Percentiles rank a stretch among this genome's conserved stretches.
These are phyloP conservation scores for Aphelocoma californica DNA, from an alignment of 2,797 vertebrate genomes.

Conservation along the genomic window DNA sequence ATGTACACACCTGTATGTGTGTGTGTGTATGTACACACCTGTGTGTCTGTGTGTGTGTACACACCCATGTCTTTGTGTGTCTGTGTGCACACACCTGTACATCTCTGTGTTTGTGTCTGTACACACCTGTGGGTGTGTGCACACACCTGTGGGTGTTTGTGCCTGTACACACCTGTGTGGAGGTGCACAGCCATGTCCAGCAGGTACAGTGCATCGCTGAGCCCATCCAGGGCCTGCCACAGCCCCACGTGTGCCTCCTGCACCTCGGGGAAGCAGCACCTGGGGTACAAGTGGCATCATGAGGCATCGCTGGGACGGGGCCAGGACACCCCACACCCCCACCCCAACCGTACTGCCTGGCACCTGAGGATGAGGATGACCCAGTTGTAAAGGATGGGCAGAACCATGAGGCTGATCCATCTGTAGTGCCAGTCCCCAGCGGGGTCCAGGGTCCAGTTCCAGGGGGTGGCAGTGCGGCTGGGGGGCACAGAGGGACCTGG, in stretches of 20 bases:
- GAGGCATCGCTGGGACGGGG: accelerated
- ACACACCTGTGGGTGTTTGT: background rate
- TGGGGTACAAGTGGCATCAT: background rate
- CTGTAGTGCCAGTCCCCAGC: slow-evolving; percentile 84
- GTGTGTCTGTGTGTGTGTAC: too few species aligned
- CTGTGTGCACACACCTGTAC: too few species aligned
- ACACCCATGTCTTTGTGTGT: too few species aligned
- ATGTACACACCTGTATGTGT: too few species aligned
- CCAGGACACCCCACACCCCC: background rate
- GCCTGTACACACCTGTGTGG: slow-evolving; percentile 66
- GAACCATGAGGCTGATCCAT: slow-evolving; percentile 87
- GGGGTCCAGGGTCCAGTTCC: slow-evolving; percentile 80
- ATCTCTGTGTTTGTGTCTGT: background rate
- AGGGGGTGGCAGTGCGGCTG: accelerated
- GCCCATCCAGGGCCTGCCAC: slow-evolving; percentile 86
- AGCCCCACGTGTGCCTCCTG: slow-evolving; percentile 74
- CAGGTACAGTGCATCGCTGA: slow-evolving; percentile 84
- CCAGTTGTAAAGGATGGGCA: slow-evolving; percentile 90
- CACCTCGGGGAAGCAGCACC: slow-evolving; percentile 84
- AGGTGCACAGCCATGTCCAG: slow-evolving; percentile 81
- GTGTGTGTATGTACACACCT: too few species aligned
- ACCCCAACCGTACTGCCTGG: background rate
- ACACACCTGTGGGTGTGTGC: slow-evolving; percentile 52
- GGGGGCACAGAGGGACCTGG: background rate
- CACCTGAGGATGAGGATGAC: slow-evolving; percentile 89